phyloP scores from a whole-genome alignment of 2,113 vertebrate species.

The Rana temporaria region DNA sequence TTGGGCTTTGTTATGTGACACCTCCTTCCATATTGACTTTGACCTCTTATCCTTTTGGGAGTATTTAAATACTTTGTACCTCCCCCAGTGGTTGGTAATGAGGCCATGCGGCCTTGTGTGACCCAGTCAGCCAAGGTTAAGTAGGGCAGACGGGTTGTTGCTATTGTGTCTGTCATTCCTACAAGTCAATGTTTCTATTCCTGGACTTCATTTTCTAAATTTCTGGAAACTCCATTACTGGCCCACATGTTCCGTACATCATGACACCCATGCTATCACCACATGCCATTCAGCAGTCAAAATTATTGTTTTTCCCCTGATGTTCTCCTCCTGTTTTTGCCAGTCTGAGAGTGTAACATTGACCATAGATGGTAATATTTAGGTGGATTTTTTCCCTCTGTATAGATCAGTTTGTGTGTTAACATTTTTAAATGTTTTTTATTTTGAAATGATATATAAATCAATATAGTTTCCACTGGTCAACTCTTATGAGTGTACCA shows the following conservation, averaged over 20 bases:
- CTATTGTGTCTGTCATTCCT: slow-evolving; percentile 34
- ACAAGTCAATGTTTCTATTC: slow-evolving; percentile 22
- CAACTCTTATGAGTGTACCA: too few species aligned
- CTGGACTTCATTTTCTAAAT: not conserved
- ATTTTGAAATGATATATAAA: too few species aligned
- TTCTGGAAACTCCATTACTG: not conserved
- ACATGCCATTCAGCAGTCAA: too few species aligned
- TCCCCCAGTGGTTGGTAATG: slow-evolving; percentile 21
- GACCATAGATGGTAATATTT: too few species aligned
- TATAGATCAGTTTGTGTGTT: too few species aligned
- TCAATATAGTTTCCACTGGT: too few species aligned
- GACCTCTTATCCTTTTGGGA: slow-evolving; percentile 27
- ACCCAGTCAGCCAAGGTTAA: slow-evolving; percentile 16
- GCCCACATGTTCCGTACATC: not conserved
- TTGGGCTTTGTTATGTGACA: not conserved
- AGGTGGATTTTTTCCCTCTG: too few species aligned
- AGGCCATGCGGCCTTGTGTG: slow-evolving; percentile 10
- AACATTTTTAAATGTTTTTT: too few species aligned
- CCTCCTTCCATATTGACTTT: slow-evolving; percentile 9
- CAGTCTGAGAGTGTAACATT: not conserved
- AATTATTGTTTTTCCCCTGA: not conserved
- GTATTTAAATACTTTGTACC: slow-evolving; percentile 14
- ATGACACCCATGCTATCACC: not conserved
- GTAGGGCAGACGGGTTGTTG: slow-evolving; percentile 2
- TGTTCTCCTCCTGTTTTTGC: not conserved